A percentile compares a stretch with the other conserved stretches of the same genome.
These are phyloP conservation scores for Drosophila triauraria DNA, from an alignment of 1,140 invertebrate species.

Conservation along the genomic window DNA sequence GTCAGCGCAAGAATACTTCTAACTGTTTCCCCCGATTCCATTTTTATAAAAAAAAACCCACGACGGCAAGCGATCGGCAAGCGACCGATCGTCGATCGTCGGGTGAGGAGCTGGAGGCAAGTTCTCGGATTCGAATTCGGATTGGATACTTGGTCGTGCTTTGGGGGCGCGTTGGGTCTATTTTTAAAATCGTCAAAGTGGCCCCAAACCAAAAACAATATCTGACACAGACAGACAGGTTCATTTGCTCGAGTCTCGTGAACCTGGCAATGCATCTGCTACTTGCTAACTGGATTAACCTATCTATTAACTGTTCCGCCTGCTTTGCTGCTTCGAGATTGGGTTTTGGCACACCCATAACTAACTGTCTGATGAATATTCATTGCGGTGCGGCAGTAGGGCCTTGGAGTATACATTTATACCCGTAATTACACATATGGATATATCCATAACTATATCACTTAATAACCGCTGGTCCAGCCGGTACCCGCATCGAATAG, in stretches of 20 bases:
- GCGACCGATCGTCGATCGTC: constrained; percentile 25
- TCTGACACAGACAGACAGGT: constrained; percentile 9
- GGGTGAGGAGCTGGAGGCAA: constrained; percentile 32
- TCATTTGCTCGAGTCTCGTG: constrained; percentile 31
- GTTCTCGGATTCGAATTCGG: constrained; percentile 3
- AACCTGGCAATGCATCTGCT: constrained; percentile 27
- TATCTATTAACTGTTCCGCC: constrained; percentile 4
- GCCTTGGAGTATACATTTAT: constrained; percentile 18
- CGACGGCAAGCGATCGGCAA: constrained; percentile 39
- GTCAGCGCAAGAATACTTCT: constrained; percentile 80
- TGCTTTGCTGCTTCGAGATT: neutral
- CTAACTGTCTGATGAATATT: constrained; percentile 24
- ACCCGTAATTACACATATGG: neutral
- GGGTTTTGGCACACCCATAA: constrained; percentile 21
- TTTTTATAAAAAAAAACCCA: constrained; percentile 71
- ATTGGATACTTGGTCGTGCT: constrained; percentile 35
- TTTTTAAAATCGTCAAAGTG: constrained; percentile 49
- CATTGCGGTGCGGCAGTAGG: neutral
- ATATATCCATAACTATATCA: constrained; percentile 25
- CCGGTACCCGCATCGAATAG: constrained; percentile 16
- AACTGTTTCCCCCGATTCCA: constrained; percentile 65
- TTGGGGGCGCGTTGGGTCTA: constrained; percentile 62
- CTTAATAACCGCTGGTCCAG: constrained; percentile 1
- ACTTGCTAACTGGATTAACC: constrained; percentile 7
- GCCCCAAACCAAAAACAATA: constrained; percentile 31